These are phyloP conservation scores for Oreochromis mossambicus DNA, from an alignment of 2,797 vertebrate genomes.

Conservation along the genomic window DNA sequence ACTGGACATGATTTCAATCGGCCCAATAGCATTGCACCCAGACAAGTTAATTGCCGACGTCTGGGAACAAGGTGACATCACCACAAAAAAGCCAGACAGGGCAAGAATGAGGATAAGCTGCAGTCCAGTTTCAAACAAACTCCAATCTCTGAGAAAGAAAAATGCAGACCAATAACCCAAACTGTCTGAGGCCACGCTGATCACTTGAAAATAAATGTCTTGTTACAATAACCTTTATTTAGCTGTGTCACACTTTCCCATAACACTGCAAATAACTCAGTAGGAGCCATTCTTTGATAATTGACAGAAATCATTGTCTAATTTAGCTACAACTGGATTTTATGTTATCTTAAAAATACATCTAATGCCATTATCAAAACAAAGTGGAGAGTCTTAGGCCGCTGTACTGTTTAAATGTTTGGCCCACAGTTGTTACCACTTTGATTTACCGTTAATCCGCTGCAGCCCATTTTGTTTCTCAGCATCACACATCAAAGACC, in stretches of 20 bases:
- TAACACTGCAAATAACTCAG: neutral
- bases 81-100: neutral
- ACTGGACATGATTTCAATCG: neutral
- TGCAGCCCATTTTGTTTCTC: neutral
- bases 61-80: neutral
- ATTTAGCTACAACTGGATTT: neutral
- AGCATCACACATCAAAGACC: neutral
- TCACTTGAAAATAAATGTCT: neutral
- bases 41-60: neutral
- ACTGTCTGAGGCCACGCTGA: neutral
- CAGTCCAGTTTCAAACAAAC: conserved; percentile 9
- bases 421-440: neutral
- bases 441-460: neutral
- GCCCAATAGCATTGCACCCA: neutral
- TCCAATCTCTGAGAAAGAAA: neutral
- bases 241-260: neutral
- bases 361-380: neutral
- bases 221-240: neutral
- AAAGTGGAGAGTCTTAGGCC: neutral
- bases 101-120: neutral
- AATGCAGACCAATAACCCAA: neutral
- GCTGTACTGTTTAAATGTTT: neutral
- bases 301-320: neutral
- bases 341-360: neutral
- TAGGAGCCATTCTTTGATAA: neutral